These are phyloP conservation scores for Scyliorhinus canicula DNA, from an alignment of 2,797 vertebrate species.

Conservation along the genomic window DNA sequence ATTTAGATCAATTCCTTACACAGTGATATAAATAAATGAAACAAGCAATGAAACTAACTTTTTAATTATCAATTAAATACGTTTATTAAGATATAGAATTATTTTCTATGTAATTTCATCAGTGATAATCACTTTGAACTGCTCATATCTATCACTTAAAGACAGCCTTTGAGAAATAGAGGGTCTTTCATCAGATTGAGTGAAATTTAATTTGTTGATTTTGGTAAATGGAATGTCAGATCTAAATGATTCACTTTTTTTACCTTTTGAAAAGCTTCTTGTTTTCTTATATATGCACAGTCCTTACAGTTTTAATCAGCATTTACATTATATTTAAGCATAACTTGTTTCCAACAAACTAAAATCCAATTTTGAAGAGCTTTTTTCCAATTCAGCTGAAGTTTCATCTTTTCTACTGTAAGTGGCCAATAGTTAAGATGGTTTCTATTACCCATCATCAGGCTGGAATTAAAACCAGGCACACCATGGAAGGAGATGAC, in stretches of 20 bases:
- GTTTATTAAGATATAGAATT: not conserved
- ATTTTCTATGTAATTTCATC: not conserved
- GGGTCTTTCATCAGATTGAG: not conserved
- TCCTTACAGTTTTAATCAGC: not conserved
- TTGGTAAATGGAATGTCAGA: not conserved
- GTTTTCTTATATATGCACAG: too few relatives aligned
- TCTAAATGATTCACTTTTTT: not conserved
- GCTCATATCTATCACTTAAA: not conserved
- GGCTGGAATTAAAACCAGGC: not conserved
- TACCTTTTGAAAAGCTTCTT: not conserved
- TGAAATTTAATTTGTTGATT: not conserved
- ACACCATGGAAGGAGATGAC: constrained; percentile 2
- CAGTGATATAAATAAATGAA: not conserved
- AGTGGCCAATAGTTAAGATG: not conserved
- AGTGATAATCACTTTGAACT: not conserved
- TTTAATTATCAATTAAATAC: not conserved
- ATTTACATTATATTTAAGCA: too few relatives aligned
- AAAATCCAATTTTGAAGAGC: not conserved
- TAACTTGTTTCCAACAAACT: not conserved
- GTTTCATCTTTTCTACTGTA: not conserved
- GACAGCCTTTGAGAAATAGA: not conserved
- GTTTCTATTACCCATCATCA: constrained; percentile 9
- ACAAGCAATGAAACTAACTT: not conserved
- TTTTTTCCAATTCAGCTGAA: not conserved
- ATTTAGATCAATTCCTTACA: not conserved